Evolutionary conservation across 1,140 invertebrate genomes (phyloP), one percentile per base, ranked within the genome.

Genomic region (Chironomus striatipennis): DNA sequence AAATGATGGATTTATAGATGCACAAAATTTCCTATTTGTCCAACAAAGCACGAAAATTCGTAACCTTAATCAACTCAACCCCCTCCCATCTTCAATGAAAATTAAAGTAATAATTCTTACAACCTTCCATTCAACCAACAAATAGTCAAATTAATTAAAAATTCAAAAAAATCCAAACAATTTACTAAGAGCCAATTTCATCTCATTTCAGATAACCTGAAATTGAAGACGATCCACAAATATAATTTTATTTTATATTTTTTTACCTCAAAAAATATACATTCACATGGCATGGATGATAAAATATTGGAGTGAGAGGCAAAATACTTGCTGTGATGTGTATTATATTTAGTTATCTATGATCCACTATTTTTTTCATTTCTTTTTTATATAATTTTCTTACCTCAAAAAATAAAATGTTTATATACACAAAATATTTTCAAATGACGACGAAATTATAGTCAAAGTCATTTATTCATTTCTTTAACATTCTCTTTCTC

Each of bases 331-430:
- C 47, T 57, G 47, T 12, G 8, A 15, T 57, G 47, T 57, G 47
- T 57, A 57, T 57, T 57, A n/a, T 57, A 57, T 7, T 57, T 57
- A 57, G 47, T 57, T 57, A 57, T 57, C 47, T 57, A 57, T 57
- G 47, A 57, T 57, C 47, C 47, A 57, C 47, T 57, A 57, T 57
- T 70, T 20, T 67, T 17, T 17, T 70, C 65, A 18, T 18, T 18
- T 70, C 9, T 70, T 70, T 18, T 70, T 70, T 18, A 20, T 17
- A 70, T 21, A 10, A 21, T 20, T 18, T 18, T 70, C 24, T 70
- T 18, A 21, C 17, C 65, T 8, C 4, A 70, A 70, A 20, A 70
- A 18, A 70, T 20, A 70, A 70, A 18, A 18, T 9, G 20, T 67
- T 18, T 20, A 70, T 70, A 18, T 6, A 10, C 65, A 57, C 2